Base-by-base conservation (phyloP, 2,797 vertebrate genomes). In the Manis crassicaudata region DNA sequence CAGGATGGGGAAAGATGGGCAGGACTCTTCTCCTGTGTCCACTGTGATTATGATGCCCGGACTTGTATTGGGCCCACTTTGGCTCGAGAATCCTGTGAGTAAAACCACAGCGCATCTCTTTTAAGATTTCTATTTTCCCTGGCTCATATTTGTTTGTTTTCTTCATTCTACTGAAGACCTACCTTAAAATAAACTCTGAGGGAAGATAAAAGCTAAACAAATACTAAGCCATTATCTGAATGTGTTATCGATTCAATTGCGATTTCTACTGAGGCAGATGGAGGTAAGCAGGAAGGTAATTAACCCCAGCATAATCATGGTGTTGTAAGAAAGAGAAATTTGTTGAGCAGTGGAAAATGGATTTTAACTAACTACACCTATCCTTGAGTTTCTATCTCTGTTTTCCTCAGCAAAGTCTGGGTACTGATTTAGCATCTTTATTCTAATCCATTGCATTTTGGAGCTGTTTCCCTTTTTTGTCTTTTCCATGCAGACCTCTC, bases 201-300 rank as follows among this genome's bases (percentile, higher is more conserved):
- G 4, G 1, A 7, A 10, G 4, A 50, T 40, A 20, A 25, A 46
- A 60, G 46, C 46, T 46, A 46, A 75, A 11, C 27, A 88, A 37
- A 82, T 56, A n/a, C 25, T 7, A 46, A 82, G 9, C 17, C 12
- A 68, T 87, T 90, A 58, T 82, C 46, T 80, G 32, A 82, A 37
- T 11, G 1, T 70, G 27, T 63, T 73, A 50, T 29, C 86, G 84
- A 89, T 87, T 16, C 46, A 63, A 29, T 37, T 92, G n/a, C n/a
- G 43, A 40, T 58, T 96, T 96, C 72, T 79, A 37, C 35, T 85
- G 83, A 86, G 37, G 62, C 32, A 40, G 50, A 82, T 3, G 32
- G 65, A 46, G 16, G 56, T 81, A 82, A 82, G 73, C 68, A 40
- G 90, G 68, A 91, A 60, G 50, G 76, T 70, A 92, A 90, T 88